Evolutionary conservation across 2,888 invertebrate species (phyloP).

Genomic region (Cecidostiba fungosa): DNA sequence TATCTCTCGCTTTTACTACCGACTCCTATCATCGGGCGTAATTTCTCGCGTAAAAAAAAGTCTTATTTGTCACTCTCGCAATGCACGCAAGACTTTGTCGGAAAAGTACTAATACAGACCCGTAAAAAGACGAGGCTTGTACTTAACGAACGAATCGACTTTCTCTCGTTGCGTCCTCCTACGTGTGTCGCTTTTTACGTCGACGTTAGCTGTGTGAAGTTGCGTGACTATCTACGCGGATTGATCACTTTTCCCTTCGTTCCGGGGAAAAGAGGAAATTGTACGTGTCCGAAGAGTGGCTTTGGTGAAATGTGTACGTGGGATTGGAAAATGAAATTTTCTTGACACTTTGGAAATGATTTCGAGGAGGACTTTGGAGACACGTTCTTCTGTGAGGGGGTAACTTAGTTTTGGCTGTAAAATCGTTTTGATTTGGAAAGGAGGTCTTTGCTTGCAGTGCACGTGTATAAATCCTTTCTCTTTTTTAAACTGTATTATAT

Average conservation of each 20-base stretch:
- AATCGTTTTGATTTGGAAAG: too few relatives aligned
- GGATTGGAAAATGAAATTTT: conserved; percentile 4
- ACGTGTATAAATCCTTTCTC: too few relatives aligned
- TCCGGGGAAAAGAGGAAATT: not conserved
- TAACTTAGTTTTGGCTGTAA: not conserved
- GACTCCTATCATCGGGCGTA: not conserved
- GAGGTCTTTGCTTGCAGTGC: too few relatives aligned
- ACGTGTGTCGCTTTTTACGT: not conserved
- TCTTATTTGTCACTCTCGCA: not conserved
- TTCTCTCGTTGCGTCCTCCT: not conserved
- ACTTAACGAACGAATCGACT: not conserved
- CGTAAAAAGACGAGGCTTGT: not conserved
- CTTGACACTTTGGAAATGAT: not conserved
- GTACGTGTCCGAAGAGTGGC: not conserved
- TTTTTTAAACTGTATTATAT: too few relatives aligned
- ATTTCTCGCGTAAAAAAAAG: not conserved
- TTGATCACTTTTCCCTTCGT: not conserved
- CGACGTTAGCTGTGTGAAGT: not conserved
- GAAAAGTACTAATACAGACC: not conserved
- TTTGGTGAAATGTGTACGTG: not conserved
- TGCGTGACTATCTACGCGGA: not conserved
- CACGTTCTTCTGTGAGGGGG: not conserved
- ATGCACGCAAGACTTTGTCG: not conserved
- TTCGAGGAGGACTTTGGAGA: not conserved
- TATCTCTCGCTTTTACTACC: not conserved